These are phyloP conservation scores for Microcebus jonahi DNA, from an alignment of 2,113 vertebrate species.

Conservation along the genomic window DNA sequence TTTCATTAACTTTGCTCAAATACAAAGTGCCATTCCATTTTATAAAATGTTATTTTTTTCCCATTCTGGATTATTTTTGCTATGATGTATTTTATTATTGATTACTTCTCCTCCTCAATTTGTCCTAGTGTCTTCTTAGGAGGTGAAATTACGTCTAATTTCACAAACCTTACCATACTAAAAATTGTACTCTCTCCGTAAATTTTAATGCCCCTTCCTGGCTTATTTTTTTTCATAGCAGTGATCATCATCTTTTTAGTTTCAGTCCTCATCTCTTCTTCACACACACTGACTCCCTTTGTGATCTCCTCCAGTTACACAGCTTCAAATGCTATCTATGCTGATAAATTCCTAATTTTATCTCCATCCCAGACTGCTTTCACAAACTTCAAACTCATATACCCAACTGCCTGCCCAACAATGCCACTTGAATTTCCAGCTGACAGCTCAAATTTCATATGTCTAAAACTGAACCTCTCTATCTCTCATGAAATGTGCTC, in stretches of 20 bases:
- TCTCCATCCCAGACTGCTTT: not conserved
- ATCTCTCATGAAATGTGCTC: not conserved
- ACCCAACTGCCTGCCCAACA: not conserved
- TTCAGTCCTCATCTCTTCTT: not conserved
- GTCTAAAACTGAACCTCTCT: not conserved
- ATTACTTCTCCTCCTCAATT: not conserved
- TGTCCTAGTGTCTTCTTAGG: not conserved
- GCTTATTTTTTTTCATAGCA: not conserved
- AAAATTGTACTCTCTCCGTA: not conserved
- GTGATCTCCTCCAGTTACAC: not conserved
- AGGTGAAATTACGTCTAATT: not conserved
- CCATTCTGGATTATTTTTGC: not conserved
- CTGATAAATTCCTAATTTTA: slow-evolving; percentile 40
- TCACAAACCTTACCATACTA: not conserved
- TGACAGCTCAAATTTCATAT: slow-evolving; percentile 21
- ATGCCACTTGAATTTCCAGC: slow-evolving; percentile 42
- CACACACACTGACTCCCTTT: not conserved
- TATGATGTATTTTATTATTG: not conserved
- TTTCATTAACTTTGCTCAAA: not conserved
- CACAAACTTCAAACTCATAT: not conserved
- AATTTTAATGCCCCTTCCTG: not conserved
- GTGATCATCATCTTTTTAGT: not conserved
- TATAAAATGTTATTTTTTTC: not conserved
- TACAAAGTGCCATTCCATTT: not conserved
- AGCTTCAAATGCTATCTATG: not conserved